phyloP scores from a whole-genome alignment of 2,797 vertebrate species.

The Argya squamiceps region DNA sequence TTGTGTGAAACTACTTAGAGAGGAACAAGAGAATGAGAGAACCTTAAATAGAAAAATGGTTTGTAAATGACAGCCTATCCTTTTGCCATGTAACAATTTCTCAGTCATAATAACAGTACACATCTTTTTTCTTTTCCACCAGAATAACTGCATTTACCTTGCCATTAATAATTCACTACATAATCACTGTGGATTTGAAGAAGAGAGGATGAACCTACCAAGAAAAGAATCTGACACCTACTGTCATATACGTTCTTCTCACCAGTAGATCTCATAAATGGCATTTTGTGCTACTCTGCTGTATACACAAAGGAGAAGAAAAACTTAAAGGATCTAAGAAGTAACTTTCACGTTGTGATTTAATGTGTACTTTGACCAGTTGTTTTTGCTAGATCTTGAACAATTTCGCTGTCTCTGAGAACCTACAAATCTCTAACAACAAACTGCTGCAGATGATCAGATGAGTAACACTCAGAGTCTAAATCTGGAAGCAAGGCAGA shows the following conservation, averaged over 20 bases:
- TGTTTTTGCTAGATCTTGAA: neutral
- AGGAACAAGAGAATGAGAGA: neutral
- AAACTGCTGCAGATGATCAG: neutral
- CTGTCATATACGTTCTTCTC: constrained; percentile 9
- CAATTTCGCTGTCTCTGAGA: neutral
- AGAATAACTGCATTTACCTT: constrained; percentile 44
- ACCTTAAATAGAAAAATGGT: neutral
- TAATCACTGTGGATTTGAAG: constrained; percentile 43
- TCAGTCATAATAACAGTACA: constrained; percentile 7
- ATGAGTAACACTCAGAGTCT: neutral
- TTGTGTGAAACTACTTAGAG: neutral
- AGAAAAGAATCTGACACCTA: constrained; percentile 12
- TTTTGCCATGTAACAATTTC: constrained; percentile 19
- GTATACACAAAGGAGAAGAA: neutral
- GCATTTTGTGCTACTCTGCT: neutral
- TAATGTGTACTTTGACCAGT: neutral
- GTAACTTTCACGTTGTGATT: neutral
- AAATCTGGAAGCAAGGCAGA: constrained; percentile 8
- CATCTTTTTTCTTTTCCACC: neutral
- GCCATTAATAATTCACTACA: constrained; percentile 34
- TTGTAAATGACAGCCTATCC: constrained; percentile 8
- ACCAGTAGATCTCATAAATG: constrained; percentile 13
- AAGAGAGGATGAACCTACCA: constrained; percentile 23
- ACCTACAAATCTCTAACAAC: neutral
- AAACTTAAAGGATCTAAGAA: neutral